Conservation (phyloP, 1,140 invertebrate species). For the Metaphire vulgaris region DNA sequence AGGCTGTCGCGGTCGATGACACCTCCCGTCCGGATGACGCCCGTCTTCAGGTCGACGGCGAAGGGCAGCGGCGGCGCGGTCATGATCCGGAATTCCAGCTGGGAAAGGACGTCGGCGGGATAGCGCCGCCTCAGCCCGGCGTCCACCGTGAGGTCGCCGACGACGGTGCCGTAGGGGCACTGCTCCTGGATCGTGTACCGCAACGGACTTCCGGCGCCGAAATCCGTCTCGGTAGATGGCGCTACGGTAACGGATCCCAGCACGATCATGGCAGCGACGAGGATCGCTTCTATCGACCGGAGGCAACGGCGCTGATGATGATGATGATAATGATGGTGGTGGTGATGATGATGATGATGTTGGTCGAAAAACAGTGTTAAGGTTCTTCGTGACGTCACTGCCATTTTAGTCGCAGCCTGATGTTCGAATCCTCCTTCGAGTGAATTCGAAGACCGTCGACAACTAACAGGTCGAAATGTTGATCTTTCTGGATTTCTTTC, state of each 20-base stretch:
- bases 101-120: not conserved
- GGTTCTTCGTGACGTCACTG: too few species aligned
- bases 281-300: not conserved
- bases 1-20: slow-evolving; percentile 12
- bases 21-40: slow-evolving; percentile 16
- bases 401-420: too few species aligned
- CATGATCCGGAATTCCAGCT: slow-evolving; percentile 14
- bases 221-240: not conserved
- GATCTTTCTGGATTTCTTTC: too few species aligned
- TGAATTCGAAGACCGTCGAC: too few species aligned
- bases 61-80: slow-evolving; percentile 3
- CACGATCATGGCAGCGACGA: not conserved
- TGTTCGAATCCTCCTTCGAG: too few species aligned
- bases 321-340: not conserved
- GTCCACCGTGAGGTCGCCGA: slow-evolving; percentile 20
- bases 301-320: slow-evolving; percentile 2
- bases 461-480: too few species aligned
- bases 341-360: too few species aligned
- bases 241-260: not conserved
- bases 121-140: slow-evolving; percentile 5
- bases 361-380: too few species aligned
- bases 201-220: slow-evolving; percentile 45
- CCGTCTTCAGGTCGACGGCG: slow-evolving; percentile 10
- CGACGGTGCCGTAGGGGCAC: slow-evolving; percentile 15
- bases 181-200: slow-evolving; percentile 48